phyloP scores from a whole-genome alignment of 2,113 vertebrate species.

The Pyrgilauda ruficollis region DNA sequence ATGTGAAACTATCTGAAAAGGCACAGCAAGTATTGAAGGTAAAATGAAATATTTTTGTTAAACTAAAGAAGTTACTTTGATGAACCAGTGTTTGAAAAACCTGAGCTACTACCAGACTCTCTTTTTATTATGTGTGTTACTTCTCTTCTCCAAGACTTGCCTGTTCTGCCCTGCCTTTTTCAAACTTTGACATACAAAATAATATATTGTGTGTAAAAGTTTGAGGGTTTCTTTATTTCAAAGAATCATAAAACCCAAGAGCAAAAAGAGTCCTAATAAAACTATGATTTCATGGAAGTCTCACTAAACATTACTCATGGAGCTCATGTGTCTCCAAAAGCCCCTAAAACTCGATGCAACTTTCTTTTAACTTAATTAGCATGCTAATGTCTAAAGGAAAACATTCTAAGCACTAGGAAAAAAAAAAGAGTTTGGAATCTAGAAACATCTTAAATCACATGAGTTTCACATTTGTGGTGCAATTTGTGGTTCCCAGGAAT shows the following conservation, averaged over 20 bases:
- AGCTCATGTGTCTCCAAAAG: background rate
- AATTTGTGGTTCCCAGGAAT: slow-evolving; percentile 32
- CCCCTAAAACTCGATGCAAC: background rate
- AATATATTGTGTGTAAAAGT: background rate
- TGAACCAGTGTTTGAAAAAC: background rate
- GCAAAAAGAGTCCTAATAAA: background rate
- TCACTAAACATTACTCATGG: background rate
- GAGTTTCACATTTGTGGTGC: slow-evolving; percentile 48
- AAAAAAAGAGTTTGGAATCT: background rate
- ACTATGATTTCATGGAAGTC: background rate
- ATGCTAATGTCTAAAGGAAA: background rate
- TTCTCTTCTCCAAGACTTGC: background rate
- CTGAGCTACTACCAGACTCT: background rate
- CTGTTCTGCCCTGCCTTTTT: background rate
- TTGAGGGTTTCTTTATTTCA: background rate
- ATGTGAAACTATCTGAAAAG: slow-evolving; percentile 88
- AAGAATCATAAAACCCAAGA: background rate
- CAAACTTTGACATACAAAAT: background rate
- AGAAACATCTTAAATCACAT: slow-evolving; percentile 32
- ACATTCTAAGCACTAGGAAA: background rate
- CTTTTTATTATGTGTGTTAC: background rate
- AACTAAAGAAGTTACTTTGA: background rate
- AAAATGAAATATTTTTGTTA: background rate
- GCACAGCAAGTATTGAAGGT: slow-evolving; percentile 74
- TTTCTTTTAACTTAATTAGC: slow-evolving; percentile 25